phyloP scores from a whole-genome alignment of 2,888 invertebrate genomes.

The Hedychridium roseum region DNA sequence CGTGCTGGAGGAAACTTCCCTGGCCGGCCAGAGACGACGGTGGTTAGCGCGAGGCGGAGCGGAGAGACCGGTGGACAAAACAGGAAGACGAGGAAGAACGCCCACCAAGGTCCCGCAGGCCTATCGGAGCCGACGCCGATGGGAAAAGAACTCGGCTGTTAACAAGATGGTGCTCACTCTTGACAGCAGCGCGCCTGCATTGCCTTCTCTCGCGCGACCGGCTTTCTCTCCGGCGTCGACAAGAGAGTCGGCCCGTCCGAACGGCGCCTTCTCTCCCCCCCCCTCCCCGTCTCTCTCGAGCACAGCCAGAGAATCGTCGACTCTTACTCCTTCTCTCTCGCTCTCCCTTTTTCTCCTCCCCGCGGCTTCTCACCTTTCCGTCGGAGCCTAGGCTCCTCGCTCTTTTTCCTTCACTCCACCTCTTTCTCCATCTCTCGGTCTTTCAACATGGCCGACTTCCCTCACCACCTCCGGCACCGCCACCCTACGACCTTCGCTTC shows the following conservation, averaged over 20 bases:
- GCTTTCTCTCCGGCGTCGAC: slow-evolving; percentile 20
- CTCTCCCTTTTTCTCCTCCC: slow-evolving; percentile 11
- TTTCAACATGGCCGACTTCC: slow-evolving; percentile 55
- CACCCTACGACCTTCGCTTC: slow-evolving; percentile 17
- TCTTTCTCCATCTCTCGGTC: slow-evolving; percentile 38
- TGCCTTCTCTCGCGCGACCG: slow-evolving; percentile 35
- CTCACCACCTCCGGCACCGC: slow-evolving; percentile 36
- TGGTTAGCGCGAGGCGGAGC: slow-evolving; percentile 51
- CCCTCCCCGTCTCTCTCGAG: slow-evolving; percentile 6
- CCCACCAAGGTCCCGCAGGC: slow-evolving; percentile 55
- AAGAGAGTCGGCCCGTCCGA: slow-evolving; percentile 41
- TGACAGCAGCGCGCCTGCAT: slow-evolving; percentile 19
- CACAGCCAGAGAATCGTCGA: too few species aligned
- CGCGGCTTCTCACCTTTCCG: too few species aligned
- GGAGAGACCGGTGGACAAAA: slow-evolving; percentile 50
- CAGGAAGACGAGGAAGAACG: slow-evolving; percentile 57
- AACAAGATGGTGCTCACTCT: slow-evolving; percentile 59
- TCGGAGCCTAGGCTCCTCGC: too few species aligned
- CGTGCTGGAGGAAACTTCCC: not conserved
- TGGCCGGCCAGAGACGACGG: not conserved
- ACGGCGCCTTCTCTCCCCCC: slow-evolving; percentile 34
- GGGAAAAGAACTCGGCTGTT: slow-evolving; percentile 57
- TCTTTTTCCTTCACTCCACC: not conserved
- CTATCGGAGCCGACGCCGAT: slow-evolving; percentile 55
- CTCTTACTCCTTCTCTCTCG: slow-evolving; percentile 11